Evolutionary conservation across 2,113 vertebrate genomes (phyloP), one percentile per base, ranked within the genome.

Genomic region (Varanus komodoensis): DNA sequence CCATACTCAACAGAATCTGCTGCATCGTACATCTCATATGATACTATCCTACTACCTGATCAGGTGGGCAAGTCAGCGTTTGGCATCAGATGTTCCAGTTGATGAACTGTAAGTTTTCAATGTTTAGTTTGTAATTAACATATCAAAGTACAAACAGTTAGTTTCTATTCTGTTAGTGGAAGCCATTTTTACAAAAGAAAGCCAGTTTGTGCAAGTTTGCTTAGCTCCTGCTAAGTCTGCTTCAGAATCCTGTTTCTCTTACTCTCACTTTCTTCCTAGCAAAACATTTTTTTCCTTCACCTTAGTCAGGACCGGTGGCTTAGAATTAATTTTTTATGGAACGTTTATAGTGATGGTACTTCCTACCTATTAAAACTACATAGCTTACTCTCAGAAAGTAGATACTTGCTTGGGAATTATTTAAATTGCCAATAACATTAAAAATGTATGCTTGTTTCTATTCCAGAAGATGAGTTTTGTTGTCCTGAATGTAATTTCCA

Each of bases 1-100:
- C 89, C 98, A 99, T 94, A 97, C 98, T 21, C 98, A 99, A 94
- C 98, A 99, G 96, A 98, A 99, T 89, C 93, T 99, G 83, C 97
- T 99, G 48, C 98, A 98, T 84, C 98, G 98, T 2, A 98, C 97
- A 12, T 98, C 98, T 54, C 98, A 98, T 75, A 97, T 99, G 6
- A 97, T 99, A 19, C 97, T 98, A 15, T 98, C 98, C 1, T 99
- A 99, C 89, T 95, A 98, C 93, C 95, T 99, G 85, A 98, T 99
- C 79, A 97, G 97, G 69, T 98, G 98, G 97, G 96, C 97, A 0
- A 98, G 98, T 79, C 98, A 98, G 94, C 97, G 97, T 83, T 94
- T 98, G 79, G 97, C 98, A 8, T 98, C 98, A 0, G 96, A 97
- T 0, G 94, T 99, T 69, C 98, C 99, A 1, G 29, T 99, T 3